A percentile compares a stretch with the other conserved stretches of the same genome.
Evolutionary conservation across 2,888 invertebrate genomes (phyloP).

Genomic region (Lumbricus terrestris): DNA sequence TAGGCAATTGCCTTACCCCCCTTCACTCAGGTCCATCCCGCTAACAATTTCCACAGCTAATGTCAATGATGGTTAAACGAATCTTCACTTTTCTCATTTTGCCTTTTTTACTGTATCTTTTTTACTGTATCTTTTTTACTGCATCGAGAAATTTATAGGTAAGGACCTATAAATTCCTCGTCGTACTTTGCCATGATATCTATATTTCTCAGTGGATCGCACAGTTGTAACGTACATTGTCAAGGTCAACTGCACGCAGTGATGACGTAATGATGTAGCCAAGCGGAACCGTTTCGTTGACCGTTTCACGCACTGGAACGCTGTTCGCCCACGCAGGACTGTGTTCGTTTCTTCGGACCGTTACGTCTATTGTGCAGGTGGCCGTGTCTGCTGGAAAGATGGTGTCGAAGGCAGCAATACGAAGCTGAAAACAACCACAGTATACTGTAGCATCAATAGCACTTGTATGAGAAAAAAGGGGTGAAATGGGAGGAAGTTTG

Average conservation of each 20-base stretch:
- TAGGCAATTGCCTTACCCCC: not conserved
- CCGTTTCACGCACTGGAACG: conserved; percentile 33
- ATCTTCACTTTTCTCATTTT: not conserved
- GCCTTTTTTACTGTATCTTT: not conserved
- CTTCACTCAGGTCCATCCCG: not conserved
- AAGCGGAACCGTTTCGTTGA: conserved; percentile 43
- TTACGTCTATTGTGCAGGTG: conserved; percentile 46
- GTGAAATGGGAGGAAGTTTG: no score
- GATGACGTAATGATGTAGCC: conserved; percentile 39
- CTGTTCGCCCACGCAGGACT: conserved; percentile 41
- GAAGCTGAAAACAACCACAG: conserved; percentile 41
- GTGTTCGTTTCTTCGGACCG: conserved; percentile 47
- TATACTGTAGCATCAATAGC: no score
- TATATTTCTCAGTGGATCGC: not conserved
- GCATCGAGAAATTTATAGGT: no score
- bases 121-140: no score
- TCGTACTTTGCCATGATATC: not conserved
- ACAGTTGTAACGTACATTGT: conserved; percentile 22
- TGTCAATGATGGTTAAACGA: not conserved
- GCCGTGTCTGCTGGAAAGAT: conserved; percentile 44
- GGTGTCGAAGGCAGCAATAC: conserved; percentile 43
- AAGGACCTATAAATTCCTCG: not conserved
- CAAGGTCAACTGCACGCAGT: conserved; percentile 35
- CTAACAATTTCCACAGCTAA: not conserved
- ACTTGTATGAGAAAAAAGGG: no score